Evolutionary conservation across 2,113 vertebrate species (phyloP), one percentile per base, ranked within the genome.

Genomic region (Tragelaphus buxtoni): DNA sequence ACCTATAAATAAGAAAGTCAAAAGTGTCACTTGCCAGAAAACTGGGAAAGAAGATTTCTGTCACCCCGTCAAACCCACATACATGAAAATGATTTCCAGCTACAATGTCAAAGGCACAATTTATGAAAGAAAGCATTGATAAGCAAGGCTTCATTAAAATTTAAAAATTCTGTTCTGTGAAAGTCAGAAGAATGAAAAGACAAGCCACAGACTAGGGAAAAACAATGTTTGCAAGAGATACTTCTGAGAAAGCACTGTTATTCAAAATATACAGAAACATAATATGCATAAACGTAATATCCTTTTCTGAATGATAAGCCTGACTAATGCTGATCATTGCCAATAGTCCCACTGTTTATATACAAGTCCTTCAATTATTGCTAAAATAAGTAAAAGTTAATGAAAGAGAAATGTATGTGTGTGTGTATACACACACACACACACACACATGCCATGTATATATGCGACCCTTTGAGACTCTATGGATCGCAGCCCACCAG

Each of bases 381-480:
- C 6, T 47, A 17, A 88, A 77, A 39, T 51, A 69, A 35, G 28
- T 53, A 55, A 69, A 72, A 72, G 24, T 12, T 17, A 63, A 56
- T 56, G 11, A 65, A 86, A 56, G 32, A 56, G 9, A 61, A 16
- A 53, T 24, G 42, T 42, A 42, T 42, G 42, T 42, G 42, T 42
- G 0, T 42, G 4, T 11, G 11, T 47, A 47, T 11, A 47, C 2
- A 9, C 1, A 45, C 1, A 45, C 2, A 45, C 8, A 47, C 9
- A 47, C 9, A 30, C 51, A 92, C 39, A 53, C 0, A 4, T 0
- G 7, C 8, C 63, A 65, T 65, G 17, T 20, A 20, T 10, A 69
- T 69, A 35, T 5, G 9, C 1, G 1, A 35, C n/a, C 17, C 63
- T 69, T 20, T 69, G n/a, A 69, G 17, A 35, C n/a, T 10, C 63